Conservation (phyloP, 2,113 vertebrate genomes). For the Cavia aperea region DNA sequence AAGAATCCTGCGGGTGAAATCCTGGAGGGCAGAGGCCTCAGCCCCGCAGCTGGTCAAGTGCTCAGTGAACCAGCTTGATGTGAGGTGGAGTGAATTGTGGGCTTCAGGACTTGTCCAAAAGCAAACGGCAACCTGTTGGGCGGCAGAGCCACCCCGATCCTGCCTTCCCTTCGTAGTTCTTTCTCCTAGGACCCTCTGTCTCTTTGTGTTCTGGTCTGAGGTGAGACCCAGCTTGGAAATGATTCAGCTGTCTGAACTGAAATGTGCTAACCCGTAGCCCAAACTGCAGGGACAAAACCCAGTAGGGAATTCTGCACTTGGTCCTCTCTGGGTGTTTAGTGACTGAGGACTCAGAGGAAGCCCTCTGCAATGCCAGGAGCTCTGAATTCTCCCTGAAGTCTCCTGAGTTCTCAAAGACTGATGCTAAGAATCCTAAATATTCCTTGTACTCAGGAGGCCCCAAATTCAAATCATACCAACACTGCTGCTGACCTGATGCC, state of each 20-base stretch:
- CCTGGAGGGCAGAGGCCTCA: no score
- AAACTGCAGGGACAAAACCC: background rate
- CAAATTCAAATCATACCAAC: background rate
- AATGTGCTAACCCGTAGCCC: background rate
- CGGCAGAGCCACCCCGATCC: background rate
- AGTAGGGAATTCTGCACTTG: background rate
- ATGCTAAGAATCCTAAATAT: background rate
- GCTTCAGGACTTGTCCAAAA: slow-evolving; percentile 1
- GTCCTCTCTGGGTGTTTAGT: background rate
- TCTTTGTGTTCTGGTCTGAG: background rate
- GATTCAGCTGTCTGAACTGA: background rate
- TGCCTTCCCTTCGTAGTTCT: background rate
- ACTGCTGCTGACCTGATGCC: background rate
- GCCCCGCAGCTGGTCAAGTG: background rate
- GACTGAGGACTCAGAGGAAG: background rate
- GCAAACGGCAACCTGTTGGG: background rate
- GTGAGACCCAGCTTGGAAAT: background rate
- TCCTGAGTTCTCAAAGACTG: background rate
- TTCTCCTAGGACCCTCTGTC: background rate
- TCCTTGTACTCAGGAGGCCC: background rate
- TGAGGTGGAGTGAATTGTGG: background rate
- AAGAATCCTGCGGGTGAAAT: background rate
- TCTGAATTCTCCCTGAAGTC: background rate
- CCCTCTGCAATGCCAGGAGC: background rate
- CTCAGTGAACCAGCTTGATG: background rate